Base-by-base conservation (phyloP, 2,888 invertebrate genomes). In the Deroplatys truncata region DNA sequence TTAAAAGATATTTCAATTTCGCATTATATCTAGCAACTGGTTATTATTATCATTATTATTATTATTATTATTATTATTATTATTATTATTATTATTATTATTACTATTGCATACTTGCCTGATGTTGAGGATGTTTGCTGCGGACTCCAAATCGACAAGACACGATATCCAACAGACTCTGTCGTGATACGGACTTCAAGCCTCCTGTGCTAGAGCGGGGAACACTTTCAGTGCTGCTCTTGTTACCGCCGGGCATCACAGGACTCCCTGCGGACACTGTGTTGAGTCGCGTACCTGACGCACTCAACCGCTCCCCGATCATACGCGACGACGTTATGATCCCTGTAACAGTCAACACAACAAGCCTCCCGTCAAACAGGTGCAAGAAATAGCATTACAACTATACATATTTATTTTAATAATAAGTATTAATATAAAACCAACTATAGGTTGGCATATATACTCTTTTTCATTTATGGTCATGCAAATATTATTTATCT, bases 81-180 rank as follows among this genome's bases (percentile, higher is more conserved):
- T 35, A 35, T 35, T 35, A 8, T 35, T 8, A 35, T 35, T 8
- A 35, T 35, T 8, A 8, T 35, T 8, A 8, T 31, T 8, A 35
- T 8, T 8, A 35, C 5, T 5, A 31, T 31, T 43, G 10, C 13
- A 31, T 85, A 85, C 84, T n/a, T 90, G 92, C 92, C 91, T 92
- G 92, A 89, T 92, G 91, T 72, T 90, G 90, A 91, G 92, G 92
- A 85, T 92, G 91, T 82, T 90, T 89, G 91, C 92, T 92, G 89
- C 93, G 92, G 43, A 93, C 93, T 92, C 97, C 96, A 95, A 97
- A 95, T 94, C 97, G 97, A 94, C 96, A 97, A 93, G 97, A 96
- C 94, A 97, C 96, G 93, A 98, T 94, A 93, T 96, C 96, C 92
- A 96, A 93, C 89, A 96, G 94, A 92, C 95, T 95, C 93, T 95